Evolutionary conservation across 2,113 vertebrate species (phyloP), one percentile per base, ranked within the genome.

Genomic region (Poeciliopsis turrubarensis): DNA sequence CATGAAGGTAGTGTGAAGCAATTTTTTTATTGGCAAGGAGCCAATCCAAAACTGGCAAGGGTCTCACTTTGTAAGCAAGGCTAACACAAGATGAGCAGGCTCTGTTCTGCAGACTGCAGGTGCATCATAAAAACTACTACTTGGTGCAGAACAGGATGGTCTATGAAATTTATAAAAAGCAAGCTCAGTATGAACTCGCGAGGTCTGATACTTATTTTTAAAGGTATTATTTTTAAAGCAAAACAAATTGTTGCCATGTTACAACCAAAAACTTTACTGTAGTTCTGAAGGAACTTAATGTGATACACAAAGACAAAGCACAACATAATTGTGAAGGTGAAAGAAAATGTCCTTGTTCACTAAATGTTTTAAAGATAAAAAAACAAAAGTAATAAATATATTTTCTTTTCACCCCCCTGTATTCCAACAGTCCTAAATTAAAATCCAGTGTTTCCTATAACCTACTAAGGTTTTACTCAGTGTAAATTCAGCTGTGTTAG

Each of bases 1-100:
- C 8, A 54, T 62, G n/a, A 29, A 26, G 54, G 57, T 32, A 72
- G 37, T 19, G 39, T 34, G 69, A 30, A 64, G 68, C 26, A 68
- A 5, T 27, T 41, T 82, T 70, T 19, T 32, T 27, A 39, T n/a
- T 34, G 34, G 68, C 57, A 68, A 73, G 62, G 72, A 41, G 0
- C 32, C 34, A 72, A 73, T 70, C 29, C 17, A 7, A 60, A 60
- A 31, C 25, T 34, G 11, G 32, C 54, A 22, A 57, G 15, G 22
- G 8, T 68, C 65, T 64, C 60, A 32, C 54, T 74, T 62, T 69
- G 41, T 11, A 73, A 72, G 57, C 34, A 61, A 63, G 2, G 62
- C n/a, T n/a, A 25, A 72, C 57, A 1, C 39, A 31, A 70, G 60
- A 76, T 19, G 69, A 4, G 13, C 25, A 37, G 22, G 6, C 65